phyloP scores from a whole-genome alignment of 2,113 vertebrate species.

The Oryzias curvinotus region DNA sequence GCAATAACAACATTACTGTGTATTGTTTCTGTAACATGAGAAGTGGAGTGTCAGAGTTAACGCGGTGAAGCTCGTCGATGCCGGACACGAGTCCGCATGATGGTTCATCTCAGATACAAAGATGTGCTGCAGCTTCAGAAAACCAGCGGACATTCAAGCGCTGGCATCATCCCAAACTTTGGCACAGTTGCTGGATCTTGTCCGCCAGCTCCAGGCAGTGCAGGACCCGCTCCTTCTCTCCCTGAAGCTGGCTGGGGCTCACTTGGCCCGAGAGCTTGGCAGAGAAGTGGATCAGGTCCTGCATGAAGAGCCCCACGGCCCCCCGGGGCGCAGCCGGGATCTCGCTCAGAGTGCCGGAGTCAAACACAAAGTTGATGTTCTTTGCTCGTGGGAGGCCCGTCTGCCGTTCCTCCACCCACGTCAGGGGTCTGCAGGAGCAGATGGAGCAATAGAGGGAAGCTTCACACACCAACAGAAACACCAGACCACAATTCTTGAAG shows the following conservation, averaged over 20 bases:
- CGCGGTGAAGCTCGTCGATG: too few species aligned
- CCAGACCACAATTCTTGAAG: too few species aligned
- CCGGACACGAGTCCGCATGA: too few species aligned
- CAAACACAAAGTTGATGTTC: constrained; percentile 86
- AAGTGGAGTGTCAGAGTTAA: too few species aligned
- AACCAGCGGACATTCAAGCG: too few species aligned
- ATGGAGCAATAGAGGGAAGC: not conserved
- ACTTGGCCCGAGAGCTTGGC: constrained; percentile 84
- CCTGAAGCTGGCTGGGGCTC: constrained; percentile 75
- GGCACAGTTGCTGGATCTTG: constrained; percentile 78
- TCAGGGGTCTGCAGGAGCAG: constrained; percentile 76
- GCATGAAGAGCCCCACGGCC: constrained; percentile 88
- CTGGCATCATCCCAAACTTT: not conserved
- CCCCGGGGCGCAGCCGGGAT: constrained; percentile 77
- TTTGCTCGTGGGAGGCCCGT: constrained; percentile 83
- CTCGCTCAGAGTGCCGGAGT: constrained; percentile 79
- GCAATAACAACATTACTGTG: too few species aligned
- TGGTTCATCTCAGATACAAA: too few species aligned
- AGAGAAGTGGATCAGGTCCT: constrained; percentile 87
- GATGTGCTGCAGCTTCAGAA: too few species aligned
- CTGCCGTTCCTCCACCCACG: constrained; percentile 90
- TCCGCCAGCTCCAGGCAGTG: constrained; percentile 86
- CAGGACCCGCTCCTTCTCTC: constrained; percentile 82
- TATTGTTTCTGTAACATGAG: too few species aligned
- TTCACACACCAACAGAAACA: too few species aligned